Percentiles rank a stretch among this genome's conserved stretches.
phyloP scores from a whole-genome alignment of 2,888 invertebrate genomes.

The Ormyrus thymus region DNA sequence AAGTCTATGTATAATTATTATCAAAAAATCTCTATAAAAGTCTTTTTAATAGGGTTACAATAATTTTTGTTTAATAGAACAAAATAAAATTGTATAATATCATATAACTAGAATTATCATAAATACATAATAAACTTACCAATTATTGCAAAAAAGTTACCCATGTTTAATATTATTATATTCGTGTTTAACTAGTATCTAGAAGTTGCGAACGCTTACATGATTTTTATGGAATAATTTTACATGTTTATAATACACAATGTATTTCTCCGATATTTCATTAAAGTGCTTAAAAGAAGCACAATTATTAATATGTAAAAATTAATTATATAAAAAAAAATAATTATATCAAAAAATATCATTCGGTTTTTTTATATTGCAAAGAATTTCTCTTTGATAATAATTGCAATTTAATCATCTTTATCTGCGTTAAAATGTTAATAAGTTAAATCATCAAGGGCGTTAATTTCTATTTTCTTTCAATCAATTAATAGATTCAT shows the following conservation, averaged over 20 bases:
- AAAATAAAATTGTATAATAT: background rate
- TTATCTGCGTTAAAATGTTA: slow-evolving; percentile 21
- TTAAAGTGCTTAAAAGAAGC: slow-evolving; percentile 16
- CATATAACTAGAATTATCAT: background rate
- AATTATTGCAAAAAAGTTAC: slow-evolving; percentile 17
- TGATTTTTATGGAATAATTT: slow-evolving; percentile 12
- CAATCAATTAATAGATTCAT: slow-evolving; percentile 29
- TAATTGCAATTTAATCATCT: slow-evolving; percentile 35
- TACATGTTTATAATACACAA: slow-evolving; percentile 16
- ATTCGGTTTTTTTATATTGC: slow-evolving; percentile 12
- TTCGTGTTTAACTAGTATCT: slow-evolving; percentile 10
- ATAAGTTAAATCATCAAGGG: slow-evolving; percentile 25
- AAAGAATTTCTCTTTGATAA: slow-evolving; percentile 29
- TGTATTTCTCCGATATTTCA: slow-evolving; percentile 19
- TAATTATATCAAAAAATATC: slow-evolving; percentile 40
- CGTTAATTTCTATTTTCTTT: slow-evolving; percentile 1
- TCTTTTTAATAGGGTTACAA: background rate
- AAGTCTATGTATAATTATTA: background rate
- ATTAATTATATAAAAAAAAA: slow-evolving; percentile 29
- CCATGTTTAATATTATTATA: slow-evolving; percentile 2
- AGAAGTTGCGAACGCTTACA: slow-evolving; percentile 23
- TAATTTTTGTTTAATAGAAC: background rate
- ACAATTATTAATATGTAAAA: slow-evolving; percentile 21
- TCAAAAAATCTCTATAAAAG: slow-evolving; percentile 10
- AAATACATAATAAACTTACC: background rate